These are phyloP conservation scores for Adineta ricciae DNA, from an alignment of 2,888 invertebrate species.

Conservation along the genomic window DNA sequence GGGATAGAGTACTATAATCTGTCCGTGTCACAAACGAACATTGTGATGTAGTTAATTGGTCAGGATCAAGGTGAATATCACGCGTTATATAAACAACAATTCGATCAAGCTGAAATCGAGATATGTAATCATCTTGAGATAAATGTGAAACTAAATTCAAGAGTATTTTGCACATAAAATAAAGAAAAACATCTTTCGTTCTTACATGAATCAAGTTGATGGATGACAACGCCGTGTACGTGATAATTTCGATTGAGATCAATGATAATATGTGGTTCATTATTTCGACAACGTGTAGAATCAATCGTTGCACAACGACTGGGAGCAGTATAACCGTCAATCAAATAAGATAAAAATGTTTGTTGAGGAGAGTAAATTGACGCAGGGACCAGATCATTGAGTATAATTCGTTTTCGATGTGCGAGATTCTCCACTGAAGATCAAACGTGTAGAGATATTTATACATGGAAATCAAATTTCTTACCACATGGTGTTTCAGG, in stretches of 20 bases:
- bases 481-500: conserved; percentile 53
- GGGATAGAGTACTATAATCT: conserved; percentile 52
- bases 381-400: conserved; percentile 43
- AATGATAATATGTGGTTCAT: background rate
- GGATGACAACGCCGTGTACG: background rate
- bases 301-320: background rate
- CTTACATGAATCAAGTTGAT: background rate
- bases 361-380: background rate
- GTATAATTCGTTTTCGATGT: conserved; percentile 52
- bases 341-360: background rate
- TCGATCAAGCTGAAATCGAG: background rate
- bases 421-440: conserved; percentile 53
- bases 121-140: background rate
- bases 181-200: too few relatives aligned
- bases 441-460: background rate
- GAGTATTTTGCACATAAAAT: too few relatives aligned
- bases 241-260: background rate
- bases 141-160: background rate
- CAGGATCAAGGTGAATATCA: background rate
- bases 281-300: background rate
- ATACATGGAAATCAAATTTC: conserved; percentile 36
- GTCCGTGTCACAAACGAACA: conserved; percentile 52
- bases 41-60: background rate
- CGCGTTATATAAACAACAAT: background rate
- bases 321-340: background rate